Evolutionary conservation across 2,797 vertebrate genomes (phyloP).

Genomic region (Labroides dimidiatus): DNA sequence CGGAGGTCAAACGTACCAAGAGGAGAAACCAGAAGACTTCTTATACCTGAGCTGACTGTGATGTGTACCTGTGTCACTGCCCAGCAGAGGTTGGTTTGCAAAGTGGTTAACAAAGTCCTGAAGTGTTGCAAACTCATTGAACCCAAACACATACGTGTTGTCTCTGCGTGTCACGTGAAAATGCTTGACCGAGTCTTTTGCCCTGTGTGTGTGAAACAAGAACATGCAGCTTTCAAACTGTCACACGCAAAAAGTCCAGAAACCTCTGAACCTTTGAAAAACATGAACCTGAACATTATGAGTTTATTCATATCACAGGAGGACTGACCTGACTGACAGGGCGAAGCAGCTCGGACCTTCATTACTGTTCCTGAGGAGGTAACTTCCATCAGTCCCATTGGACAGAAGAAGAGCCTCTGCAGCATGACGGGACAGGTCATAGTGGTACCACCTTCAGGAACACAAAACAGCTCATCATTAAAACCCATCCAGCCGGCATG

Average conservation of each 20-base stretch:
- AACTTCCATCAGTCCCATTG: conserved; percentile 93
- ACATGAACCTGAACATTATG: background rate
- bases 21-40: too few species aligned
- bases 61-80: conserved; percentile 92
- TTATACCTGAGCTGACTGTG: background rate
- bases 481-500: too few species aligned
- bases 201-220: conserved; percentile 78
- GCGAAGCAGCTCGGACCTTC: conserved; percentile 86
- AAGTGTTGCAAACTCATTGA: conserved; percentile 90
- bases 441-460: conserved; percentile 91
- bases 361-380: conserved; percentile 92
- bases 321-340: conserved; percentile 91
- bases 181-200: conserved; percentile 97
- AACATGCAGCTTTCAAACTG: background rate
- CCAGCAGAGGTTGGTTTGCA: conserved; percentile 95
- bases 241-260: too few species aligned
- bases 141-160: conserved; percentile 89
- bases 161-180: conserved; percentile 89
- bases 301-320: background rate
- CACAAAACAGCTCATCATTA: background rate
- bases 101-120: conserved; percentile 93
- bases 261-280: too few species aligned
- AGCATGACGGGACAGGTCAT: conserved; percentile 90
- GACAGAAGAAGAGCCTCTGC: conserved; percentile 94
- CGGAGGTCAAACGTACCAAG: too few species aligned